Conservation (phyloP, 2,797 vertebrate species). For the Bradypus variegatus region DNA sequence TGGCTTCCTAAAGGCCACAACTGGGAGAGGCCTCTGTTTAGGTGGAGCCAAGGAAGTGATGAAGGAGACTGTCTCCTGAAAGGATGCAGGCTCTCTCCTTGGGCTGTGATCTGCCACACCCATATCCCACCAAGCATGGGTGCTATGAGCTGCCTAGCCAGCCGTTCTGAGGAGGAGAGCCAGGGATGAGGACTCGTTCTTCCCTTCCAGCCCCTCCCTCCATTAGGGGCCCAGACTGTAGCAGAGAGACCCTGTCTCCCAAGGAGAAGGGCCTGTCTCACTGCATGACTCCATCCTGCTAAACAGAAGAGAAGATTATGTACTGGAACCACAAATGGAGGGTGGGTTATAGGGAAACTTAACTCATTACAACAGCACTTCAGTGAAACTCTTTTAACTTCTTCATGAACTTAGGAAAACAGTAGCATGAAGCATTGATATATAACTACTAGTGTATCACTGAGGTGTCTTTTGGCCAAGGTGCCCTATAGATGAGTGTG, state of each 20-base stretch:
- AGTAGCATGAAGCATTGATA: background rate
- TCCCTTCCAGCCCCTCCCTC: background rate
- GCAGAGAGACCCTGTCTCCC: background rate
- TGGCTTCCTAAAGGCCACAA: background rate
- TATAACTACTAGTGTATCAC: background rate
- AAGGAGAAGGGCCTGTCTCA: background rate
- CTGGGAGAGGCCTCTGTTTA: background rate
- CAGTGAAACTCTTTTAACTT: background rate
- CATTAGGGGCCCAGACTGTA: background rate
- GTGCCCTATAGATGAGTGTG: background rate
- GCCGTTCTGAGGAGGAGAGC: background rate
- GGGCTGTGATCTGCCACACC: background rate
- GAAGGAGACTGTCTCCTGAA: background rate
- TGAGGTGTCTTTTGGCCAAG: background rate
- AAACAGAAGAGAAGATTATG: background rate
- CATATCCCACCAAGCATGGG: background rate
- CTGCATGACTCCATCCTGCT: background rate
- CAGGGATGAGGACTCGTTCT: background rate
- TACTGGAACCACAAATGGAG: background rate
- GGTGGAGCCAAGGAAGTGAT: background rate
- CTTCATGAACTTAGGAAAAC: background rate
- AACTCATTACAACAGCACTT: background rate
- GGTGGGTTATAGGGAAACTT: background rate
- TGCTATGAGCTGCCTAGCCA: background rate
- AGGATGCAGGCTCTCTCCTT: background rate